Percentiles rank a stretch among this genome's conserved stretches.
Evolutionary conservation across 1,140 invertebrate species (phyloP).

Genomic region (Anagrus nilaparvatae): DNA sequence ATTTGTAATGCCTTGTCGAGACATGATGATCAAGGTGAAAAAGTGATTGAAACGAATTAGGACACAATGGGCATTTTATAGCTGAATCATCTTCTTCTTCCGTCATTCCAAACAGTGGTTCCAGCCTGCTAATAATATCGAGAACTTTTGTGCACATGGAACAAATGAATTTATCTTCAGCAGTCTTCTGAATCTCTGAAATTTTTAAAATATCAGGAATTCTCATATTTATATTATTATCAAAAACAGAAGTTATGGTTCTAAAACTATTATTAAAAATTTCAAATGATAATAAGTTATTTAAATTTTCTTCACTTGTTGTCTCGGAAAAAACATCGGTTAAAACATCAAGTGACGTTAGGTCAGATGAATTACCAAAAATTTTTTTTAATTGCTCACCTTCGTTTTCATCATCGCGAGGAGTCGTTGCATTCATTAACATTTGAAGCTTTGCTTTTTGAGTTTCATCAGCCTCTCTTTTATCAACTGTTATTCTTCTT

Average conservation of each 20-base stretch:
- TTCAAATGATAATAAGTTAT: too few relatives aligned
- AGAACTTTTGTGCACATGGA: slow-evolving; percentile 7
- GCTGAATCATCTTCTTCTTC: slow-evolving; percentile 7
- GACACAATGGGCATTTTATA: slow-evolving; percentile 18
- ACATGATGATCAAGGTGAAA: slow-evolving; percentile 16
- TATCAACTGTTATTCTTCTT: slow-evolving; percentile 2
- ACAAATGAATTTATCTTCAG: too few relatives aligned
- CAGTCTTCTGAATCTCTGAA: too few relatives aligned
- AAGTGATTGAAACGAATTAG: slow-evolving; percentile 11
- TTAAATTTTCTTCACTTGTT: too few relatives aligned
- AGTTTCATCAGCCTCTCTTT: background rate
- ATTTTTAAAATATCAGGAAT: too few relatives aligned
- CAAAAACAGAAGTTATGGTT: too few relatives aligned
- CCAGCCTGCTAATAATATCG: slow-evolving; percentile 10
- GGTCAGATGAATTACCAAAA: background rate
- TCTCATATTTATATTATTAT: too few relatives aligned
- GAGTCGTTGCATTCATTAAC: slow-evolving; percentile 9
- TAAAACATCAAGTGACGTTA: too few relatives aligned
- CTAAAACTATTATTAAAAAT: too few relatives aligned
- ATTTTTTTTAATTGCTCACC: too few relatives aligned
- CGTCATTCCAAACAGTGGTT: slow-evolving; percentile 7
- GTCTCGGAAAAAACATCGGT: too few relatives aligned
- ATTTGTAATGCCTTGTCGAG: slow-evolving; percentile 16
- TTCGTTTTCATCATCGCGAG: background rate
- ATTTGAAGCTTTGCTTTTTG: slow-evolving; percentile 5